Conservation (phyloP, 2,113 vertebrate species). For the Tretioscincus oriximinensis region DNA sequence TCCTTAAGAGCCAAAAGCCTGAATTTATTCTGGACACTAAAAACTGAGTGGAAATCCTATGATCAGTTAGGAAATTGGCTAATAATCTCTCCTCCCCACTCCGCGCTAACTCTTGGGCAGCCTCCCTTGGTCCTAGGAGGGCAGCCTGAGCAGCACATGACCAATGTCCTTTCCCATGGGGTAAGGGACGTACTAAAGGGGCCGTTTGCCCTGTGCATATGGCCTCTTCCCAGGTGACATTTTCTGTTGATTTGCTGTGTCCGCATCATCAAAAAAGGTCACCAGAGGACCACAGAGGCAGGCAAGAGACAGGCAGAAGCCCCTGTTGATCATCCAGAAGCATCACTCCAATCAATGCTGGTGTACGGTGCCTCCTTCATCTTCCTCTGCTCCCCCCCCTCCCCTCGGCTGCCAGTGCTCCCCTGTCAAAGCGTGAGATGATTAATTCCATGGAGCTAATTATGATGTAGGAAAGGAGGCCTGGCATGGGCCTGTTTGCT, state of each 20-base stretch:
- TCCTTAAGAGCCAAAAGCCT: no score
- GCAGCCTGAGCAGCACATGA: no score
- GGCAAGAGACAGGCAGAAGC: no score
- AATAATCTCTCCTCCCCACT: no score
- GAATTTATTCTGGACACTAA: no score
- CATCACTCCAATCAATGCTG: neutral
- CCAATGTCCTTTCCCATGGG: no score
- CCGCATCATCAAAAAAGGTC: neutral
- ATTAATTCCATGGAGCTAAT: conserved; percentile 51
- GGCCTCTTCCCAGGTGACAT: neutral
- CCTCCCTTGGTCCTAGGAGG: no score
- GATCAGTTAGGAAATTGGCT: no score
- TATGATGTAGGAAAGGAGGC: conserved; percentile 40
- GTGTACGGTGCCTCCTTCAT: conserved; percentile 4
- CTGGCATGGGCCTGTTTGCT: conserved; percentile 13
- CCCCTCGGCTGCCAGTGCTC: no score
- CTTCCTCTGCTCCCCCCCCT: neutral
- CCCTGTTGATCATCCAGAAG: neutral
- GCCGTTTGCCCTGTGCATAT: neutral
- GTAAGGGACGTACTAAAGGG: no score
- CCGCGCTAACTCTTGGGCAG: no score
- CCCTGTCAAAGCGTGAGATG: conserved; percentile 47
- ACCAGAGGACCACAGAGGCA: no score
- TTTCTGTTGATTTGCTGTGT: neutral
- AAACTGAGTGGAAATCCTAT: neutral